These are phyloP conservation scores for Cyphomyrmex costatus DNA, from an alignment of 1,140 invertebrate genomes.

Conservation along the genomic window DNA sequence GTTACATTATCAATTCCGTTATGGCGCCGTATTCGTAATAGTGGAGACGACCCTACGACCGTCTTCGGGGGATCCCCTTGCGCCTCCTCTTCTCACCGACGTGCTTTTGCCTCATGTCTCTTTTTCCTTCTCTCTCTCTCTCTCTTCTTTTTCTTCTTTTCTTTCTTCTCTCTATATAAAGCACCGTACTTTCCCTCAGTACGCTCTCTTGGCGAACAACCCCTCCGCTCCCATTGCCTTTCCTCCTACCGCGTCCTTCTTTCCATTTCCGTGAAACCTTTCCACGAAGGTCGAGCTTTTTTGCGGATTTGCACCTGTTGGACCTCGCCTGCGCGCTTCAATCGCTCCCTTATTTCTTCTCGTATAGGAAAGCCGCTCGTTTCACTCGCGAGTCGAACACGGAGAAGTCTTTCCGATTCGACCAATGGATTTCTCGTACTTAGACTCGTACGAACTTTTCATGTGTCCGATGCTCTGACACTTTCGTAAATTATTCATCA, in stretches of 20 bases:
- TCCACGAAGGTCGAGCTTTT: conserved; percentile 81
- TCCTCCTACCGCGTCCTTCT: conserved; percentile 61
- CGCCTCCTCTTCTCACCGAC: conserved; percentile 63
- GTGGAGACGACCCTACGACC: conserved; percentile 80
- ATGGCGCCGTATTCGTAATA: conserved; percentile 85
- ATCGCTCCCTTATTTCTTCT: conserved; percentile 76
- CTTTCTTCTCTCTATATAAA: conserved; percentile 67
- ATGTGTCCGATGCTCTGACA: not conserved
- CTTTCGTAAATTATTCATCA: conserved; percentile 29
- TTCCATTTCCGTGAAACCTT: conserved; percentile 76
- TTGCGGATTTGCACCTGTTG: conserved; percentile 85
- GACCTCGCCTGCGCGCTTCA: conserved; percentile 77
- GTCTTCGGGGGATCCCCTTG: conserved; percentile 77
- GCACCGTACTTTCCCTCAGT: conserved; percentile 63
- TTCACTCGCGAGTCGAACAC: conserved; percentile 26
- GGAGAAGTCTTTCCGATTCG: conserved; percentile 10
- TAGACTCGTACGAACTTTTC: conserved; percentile 16
- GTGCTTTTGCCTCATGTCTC: conserved; percentile 68
- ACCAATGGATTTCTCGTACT: conserved; percentile 9
- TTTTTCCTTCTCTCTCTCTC: conserved; percentile 41
- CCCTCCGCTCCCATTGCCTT: conserved; percentile 31
- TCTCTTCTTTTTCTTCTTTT: conserved; percentile 40
- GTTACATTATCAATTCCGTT: conserved; percentile 87
- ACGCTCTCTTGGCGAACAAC: conserved; percentile 59
- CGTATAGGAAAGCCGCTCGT: conserved; percentile 56